phyloP scores from a whole-genome alignment of 2,113 vertebrate genomes.

The Irena cyanogastra region DNA sequence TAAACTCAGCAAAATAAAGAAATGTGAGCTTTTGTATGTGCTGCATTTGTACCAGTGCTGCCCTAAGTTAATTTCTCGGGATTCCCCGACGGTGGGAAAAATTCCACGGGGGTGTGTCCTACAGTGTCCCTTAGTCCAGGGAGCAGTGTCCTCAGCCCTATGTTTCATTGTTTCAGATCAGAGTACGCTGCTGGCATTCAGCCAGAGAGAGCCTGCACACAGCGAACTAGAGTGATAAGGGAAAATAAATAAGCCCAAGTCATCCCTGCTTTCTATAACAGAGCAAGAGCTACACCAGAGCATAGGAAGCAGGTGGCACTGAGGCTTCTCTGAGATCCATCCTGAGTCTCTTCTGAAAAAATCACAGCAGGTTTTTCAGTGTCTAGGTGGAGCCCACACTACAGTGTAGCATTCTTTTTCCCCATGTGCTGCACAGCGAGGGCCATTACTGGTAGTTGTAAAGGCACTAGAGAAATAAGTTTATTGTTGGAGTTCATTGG shows the following conservation, averaged over 20 bases:
- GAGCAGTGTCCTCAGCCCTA: background rate
- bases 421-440: background rate
- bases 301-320: background rate
- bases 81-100: background rate
- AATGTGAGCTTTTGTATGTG: background rate
- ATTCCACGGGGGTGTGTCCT: background rate
- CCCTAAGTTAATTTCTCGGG: background rate
- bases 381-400: background rate
- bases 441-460: background rate
- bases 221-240: background rate
- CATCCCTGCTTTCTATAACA: background rate
- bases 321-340: background rate
- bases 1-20: background rate
- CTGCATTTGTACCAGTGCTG: background rate
- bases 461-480: background rate
- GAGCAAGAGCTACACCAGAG: background rate
- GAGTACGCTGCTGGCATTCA: background rate
- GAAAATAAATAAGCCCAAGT: background rate
- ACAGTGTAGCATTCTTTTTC: background rate
- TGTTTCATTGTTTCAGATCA: background rate
- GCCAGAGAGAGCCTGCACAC: background rate
- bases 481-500: background rate
- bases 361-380: background rate
- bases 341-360: background rate
- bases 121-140: background rate